Evolutionary conservation across 2,113 vertebrate species (phyloP).

Genomic region (Poeciliopsis turrubarensis): DNA sequence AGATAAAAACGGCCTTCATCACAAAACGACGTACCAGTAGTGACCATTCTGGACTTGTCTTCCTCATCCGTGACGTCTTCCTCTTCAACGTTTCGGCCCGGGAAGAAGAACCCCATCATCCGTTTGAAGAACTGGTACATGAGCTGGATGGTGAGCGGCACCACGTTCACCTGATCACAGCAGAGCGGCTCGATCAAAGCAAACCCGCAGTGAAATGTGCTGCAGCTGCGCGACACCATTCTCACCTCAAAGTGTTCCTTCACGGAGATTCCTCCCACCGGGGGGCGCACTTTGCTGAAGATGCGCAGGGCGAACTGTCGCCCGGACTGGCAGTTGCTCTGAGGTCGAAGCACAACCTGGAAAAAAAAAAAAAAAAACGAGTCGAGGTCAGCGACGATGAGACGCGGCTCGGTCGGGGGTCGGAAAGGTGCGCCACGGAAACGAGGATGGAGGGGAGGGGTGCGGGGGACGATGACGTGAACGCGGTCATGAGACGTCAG

Average conservation of each 20-base stretch:
- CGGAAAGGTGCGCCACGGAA: not conserved
- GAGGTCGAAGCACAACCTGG: slow-evolving; percentile 96
- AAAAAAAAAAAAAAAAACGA: slow-evolving; percentile 30
- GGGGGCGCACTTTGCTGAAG: slow-evolving; percentile 98
- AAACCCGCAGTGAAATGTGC: not conserved
- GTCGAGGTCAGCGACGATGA: not conserved
- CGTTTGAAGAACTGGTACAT: slow-evolving; percentile 99
- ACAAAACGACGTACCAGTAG: slow-evolving; percentile 84
- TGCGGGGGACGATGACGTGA: slow-evolving; percentile 9
- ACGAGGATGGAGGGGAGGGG: not conserved
- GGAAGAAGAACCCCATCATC: slow-evolving; percentile 99
- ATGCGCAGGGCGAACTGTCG: slow-evolving; percentile 94
- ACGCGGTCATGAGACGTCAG: slow-evolving; percentile 11
- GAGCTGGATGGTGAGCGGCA: slow-evolving; percentile 97
- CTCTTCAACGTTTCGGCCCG: slow-evolving; percentile 93
- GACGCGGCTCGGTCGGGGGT: not conserved
- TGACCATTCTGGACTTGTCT: slow-evolving; percentile 96
- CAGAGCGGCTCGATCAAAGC: not conserved
- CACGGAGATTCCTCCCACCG: slow-evolving; percentile 97
- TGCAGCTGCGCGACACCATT: not conserved
- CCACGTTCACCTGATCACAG: slow-evolving; percentile 89
- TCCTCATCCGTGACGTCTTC: slow-evolving; percentile 97
- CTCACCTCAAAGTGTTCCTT: slow-evolving; percentile 98
- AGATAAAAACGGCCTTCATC: slow-evolving; percentile 1
- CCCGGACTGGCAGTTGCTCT: slow-evolving; percentile 91